These are phyloP conservation scores for Brachyptera putata DNA, from an alignment of 2,888 invertebrate genomes.

Conservation along the genomic window DNA sequence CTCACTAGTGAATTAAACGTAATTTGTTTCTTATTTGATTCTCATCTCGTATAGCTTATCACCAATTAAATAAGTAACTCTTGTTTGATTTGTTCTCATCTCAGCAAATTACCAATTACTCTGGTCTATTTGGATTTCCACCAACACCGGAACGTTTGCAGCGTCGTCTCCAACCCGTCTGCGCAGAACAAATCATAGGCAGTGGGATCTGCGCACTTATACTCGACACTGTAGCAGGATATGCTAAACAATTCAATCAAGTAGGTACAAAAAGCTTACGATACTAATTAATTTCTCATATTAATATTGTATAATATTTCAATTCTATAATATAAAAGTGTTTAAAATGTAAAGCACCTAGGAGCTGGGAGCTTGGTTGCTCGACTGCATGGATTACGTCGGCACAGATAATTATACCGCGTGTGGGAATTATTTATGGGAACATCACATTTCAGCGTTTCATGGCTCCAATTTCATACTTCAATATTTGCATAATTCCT, in stretches of 20 bases:
- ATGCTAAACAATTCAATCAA: slow-evolving; percentile 41
- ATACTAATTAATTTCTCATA: not conserved
- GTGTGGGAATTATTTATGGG: not conserved
- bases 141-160: slow-evolving; percentile 39
- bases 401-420: not conserved
- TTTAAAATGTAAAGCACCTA: no score
- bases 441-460: not conserved
- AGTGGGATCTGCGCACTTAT: slow-evolving; percentile 42
- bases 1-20: no score
- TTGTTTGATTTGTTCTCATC: not conserved
- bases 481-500: slow-evolving; percentile 2
- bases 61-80: no score
- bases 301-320: not conserved
- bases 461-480: not conserved
- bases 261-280: slow-evolving; percentile 35
- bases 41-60: no score
- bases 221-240: slow-evolving; percentile 44
- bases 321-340: no score
- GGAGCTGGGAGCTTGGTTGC: not conserved
- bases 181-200: slow-evolving; percentile 37
- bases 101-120: slow-evolving; percentile 35
- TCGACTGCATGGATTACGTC: not conserved
- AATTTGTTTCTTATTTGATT: no score
- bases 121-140: slow-evolving; percentile 44
- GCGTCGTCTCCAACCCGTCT: slow-evolving; percentile 37